phyloP scores from a whole-genome alignment of 2,888 invertebrate species.

The Agapostemon virescens region DNA sequence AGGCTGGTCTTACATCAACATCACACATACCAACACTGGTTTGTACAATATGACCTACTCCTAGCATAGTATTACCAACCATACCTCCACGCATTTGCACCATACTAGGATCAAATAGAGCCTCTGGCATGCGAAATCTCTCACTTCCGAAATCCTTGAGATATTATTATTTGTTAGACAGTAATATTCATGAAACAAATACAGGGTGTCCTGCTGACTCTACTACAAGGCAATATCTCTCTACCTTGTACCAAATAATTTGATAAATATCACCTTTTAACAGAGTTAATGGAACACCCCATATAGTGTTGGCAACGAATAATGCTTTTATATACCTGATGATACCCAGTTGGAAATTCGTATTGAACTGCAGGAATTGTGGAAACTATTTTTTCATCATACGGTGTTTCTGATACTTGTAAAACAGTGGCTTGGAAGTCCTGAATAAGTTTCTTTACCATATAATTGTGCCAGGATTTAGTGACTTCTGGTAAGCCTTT shows the following conservation, averaged over 20 bases:
- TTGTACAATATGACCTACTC: slow-evolving; percentile 92
- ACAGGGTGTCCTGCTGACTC: background rate
- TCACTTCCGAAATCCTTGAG: slow-evolving; percentile 93
- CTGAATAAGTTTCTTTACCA: slow-evolving; percentile 92
- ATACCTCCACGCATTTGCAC: slow-evolving; percentile 81
- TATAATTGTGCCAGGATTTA: slow-evolving; percentile 96
- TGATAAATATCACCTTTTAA: too few species aligned
- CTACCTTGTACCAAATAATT: too few species aligned
- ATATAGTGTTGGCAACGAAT: background rate
- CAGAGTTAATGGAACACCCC: too few species aligned
- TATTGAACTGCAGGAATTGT: slow-evolving; percentile 96
- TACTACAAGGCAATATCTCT: too few species aligned
- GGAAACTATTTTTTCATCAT: slow-evolving; percentile 92
- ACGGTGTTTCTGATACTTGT: slow-evolving; percentile 94
- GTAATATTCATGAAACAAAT: background rate
- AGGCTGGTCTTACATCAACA: slow-evolving; percentile 96
- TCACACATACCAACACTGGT: slow-evolving; percentile 98
- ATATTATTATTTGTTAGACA: slow-evolving; percentile 19
- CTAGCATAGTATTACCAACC: slow-evolving; percentile 90
- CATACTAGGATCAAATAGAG: slow-evolving; percentile 92
- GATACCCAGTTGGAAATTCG: slow-evolving; percentile 98
- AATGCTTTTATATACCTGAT: slow-evolving; percentile 83
- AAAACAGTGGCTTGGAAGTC: slow-evolving; percentile 86
- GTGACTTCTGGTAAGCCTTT: slow-evolving; percentile 91
- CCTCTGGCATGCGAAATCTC: slow-evolving; percentile 95